Evolutionary conservation across 1,140 invertebrate species (phyloP).

Genomic region (Mamestra configurata): DNA sequence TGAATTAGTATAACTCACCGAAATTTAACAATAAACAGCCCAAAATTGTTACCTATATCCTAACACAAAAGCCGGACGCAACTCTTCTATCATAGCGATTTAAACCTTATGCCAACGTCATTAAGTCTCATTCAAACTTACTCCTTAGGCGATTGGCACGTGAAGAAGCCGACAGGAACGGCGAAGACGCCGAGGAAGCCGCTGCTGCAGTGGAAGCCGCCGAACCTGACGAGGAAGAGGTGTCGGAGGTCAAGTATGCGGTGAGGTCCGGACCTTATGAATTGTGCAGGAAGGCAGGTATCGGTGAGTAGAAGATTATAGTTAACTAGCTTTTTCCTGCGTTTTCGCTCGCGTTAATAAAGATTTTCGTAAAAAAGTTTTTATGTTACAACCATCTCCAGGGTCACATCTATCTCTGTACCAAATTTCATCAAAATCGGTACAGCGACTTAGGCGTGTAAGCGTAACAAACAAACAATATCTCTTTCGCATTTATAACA

Average conservation of each 20-base stretch:
- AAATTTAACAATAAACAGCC: no score
- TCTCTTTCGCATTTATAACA: not conserved
- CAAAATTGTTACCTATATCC: not conserved
- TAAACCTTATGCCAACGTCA: not conserved
- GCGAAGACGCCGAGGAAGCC: slow-evolving; percentile 86
- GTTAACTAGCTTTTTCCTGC: no score
- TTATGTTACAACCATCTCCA: no score
- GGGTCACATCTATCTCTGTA: no score
- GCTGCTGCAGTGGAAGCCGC: slow-evolving; percentile 89
- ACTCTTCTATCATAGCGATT: no score
- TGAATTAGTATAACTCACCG: no score
- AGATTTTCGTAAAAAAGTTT: no score
- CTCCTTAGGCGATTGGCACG: slow-evolving; percentile 68
- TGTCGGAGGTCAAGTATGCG: slow-evolving; percentile 94
- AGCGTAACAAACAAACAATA: no score
- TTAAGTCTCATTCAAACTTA: not conserved
- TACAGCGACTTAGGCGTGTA: no score
- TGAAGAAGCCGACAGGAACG: slow-evolving; percentile 89
- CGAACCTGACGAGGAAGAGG: slow-evolving; percentile 89
- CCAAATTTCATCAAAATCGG: no score
- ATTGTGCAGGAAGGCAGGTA: slow-evolving; percentile 94
- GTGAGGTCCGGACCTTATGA: slow-evolving; percentile 95
- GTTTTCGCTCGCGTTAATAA: no score
- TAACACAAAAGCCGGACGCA: no score
- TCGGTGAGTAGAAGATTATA: slow-evolving; percentile 86